phyloP scores from a whole-genome alignment of 2,797 vertebrate species.

The Rhyacichthys aspro region DNA sequence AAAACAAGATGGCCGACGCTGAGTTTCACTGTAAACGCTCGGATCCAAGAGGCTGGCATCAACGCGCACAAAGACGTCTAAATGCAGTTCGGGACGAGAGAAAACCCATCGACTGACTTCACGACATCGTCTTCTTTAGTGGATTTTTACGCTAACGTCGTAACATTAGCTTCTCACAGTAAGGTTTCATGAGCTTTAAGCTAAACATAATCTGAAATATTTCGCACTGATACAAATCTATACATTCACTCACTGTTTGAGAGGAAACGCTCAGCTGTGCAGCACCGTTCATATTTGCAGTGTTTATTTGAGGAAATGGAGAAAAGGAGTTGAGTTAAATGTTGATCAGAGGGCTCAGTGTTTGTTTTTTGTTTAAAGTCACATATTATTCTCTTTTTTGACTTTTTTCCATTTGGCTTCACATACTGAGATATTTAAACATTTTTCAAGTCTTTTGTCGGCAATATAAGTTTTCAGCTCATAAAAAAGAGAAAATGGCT shows the following conservation, averaged over 20 bases:
- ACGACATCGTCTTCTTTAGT: constrained; percentile 21
- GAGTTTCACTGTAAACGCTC: neutral
- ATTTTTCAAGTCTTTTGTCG: no score
- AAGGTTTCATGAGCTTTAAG: constrained; percentile 13
- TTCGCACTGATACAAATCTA: neutral
- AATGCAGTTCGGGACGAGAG: constrained; percentile 17
- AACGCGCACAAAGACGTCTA: neutral
- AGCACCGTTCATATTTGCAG: constrained; percentile 22
- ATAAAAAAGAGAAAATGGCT: no score
- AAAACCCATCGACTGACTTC: constrained; percentile 26
- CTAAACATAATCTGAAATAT: constrained; percentile 14
- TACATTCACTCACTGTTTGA: constrained; percentile 13
- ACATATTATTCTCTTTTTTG: no score
- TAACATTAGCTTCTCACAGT: constrained; percentile 17
- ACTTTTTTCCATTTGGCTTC: no score
- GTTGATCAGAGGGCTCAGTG: neutral
- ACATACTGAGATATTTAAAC: no score
- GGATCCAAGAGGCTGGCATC: constrained; percentile 52
- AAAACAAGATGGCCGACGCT: constrained; percentile 6
- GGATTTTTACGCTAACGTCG: constrained; percentile 3
- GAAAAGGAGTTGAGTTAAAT: neutral
- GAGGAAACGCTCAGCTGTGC: neutral
- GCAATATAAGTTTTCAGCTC: no score
- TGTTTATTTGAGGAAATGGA: constrained; percentile 24
- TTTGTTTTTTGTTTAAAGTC: neutral